Conservation (phyloP, 2,113 vertebrate species). For the Balaenoptera acutorostrata region DNA sequence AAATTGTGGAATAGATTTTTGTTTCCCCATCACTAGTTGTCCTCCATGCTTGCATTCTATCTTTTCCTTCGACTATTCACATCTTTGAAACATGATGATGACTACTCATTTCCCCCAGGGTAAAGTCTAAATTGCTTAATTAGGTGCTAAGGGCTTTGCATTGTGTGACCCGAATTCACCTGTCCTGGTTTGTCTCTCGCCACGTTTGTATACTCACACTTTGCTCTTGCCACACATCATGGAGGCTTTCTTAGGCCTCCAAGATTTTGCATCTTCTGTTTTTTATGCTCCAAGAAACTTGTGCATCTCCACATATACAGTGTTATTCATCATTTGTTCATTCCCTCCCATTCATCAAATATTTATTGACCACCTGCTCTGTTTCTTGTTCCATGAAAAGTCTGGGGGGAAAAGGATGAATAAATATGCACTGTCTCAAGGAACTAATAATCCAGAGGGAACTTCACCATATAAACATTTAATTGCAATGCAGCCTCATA, state of each 20-base stretch:
- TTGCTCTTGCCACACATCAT: background rate
- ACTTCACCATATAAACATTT: background rate
- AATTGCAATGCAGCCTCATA: background rate
- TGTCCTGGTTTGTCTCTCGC: background rate
- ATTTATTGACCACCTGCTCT: constrained; percentile 5
- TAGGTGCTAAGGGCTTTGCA: background rate
- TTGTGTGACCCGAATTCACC: background rate
- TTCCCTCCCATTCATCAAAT: background rate
- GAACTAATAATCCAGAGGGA: background rate
- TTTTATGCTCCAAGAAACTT: background rate
- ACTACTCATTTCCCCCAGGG: background rate
- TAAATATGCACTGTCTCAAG: background rate
- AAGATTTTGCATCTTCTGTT: background rate
- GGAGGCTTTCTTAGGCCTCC: background rate
- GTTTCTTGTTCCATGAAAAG: background rate
- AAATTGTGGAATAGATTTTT: background rate
- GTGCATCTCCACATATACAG: background rate
- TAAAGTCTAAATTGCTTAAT: background rate
- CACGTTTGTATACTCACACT: background rate
- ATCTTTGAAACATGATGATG: background rate
- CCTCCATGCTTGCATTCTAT: background rate
- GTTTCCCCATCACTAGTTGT: background rate
- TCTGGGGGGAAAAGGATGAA: background rate
- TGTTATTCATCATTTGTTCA: background rate
- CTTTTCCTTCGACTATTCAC: background rate